Evolutionary conservation across 2,113 vertebrate species (phyloP).

Genomic region (Heterocephalus glaber): DNA sequence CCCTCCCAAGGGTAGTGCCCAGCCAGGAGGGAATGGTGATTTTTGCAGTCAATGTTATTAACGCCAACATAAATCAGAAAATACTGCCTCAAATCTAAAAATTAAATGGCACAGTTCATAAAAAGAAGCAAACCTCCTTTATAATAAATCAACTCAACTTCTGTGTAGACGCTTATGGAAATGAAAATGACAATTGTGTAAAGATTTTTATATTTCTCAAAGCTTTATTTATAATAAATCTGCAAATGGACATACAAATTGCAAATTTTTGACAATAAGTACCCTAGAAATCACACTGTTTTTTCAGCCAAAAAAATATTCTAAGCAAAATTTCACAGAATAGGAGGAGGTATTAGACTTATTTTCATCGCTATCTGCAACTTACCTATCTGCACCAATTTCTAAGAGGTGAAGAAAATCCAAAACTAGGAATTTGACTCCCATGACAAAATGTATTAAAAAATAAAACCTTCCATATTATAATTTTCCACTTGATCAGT

Average conservation of each 20-base stretch:
- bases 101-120: constrained; percentile 82
- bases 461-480: neutral
- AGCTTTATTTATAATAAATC: constrained; percentile 46
- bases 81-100: constrained; percentile 77
- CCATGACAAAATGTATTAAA: neutral
- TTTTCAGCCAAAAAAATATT: neutral
- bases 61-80: constrained; percentile 85
- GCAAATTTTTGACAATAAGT: constrained; percentile 10
- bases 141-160: constrained; percentile 79
- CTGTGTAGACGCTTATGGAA: constrained; percentile 71
- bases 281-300: neutral
- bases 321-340: neutral
- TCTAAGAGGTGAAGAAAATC: neutral
- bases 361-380: neutral
- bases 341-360: fast-evolving
- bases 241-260: constrained; percentile 49
- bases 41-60: constrained; percentile 86
- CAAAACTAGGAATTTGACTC: neutral
- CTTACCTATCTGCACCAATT: neutral
- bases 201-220: neutral
- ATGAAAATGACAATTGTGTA: constrained; percentile 42
- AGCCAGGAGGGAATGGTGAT: constrained; percentile 77
- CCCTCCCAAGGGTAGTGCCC: constrained; percentile 83
- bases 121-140: constrained; percentile 75
- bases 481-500: neutral